Percentiles rank a stretch among this genome's conserved stretches.
Conservation (phyloP, 2,888 invertebrate species). For the Steromphala cineraria region DNA sequence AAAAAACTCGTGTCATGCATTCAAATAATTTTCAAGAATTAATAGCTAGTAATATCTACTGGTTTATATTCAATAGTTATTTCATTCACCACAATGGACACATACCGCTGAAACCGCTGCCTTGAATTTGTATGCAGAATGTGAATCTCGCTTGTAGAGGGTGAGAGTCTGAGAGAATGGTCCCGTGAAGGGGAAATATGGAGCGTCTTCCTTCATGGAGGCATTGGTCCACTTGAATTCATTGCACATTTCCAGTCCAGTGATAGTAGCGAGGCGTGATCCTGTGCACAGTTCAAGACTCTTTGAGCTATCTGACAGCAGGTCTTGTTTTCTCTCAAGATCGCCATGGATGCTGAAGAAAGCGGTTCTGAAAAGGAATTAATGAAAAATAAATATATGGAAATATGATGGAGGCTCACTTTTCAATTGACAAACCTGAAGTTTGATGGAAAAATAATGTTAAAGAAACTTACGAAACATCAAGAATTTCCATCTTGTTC, state of each 20-base stretch:
- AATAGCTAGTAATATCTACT: too few species aligned
- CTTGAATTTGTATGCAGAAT: conserved; percentile 66
- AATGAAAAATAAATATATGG: not conserved
- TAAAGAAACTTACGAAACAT: conserved; percentile 77
- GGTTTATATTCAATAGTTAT: too few species aligned
- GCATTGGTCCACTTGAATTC: conserved; percentile 82
- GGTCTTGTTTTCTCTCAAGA: conserved; percentile 81
- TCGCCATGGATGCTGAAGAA: conserved; percentile 71
- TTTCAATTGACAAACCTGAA: too few species aligned
- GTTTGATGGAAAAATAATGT: too few species aligned
- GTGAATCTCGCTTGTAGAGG: conserved; percentile 67
- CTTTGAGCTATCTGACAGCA: conserved; percentile 80
- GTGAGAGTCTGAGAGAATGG: conserved; percentile 57
- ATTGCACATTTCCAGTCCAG: conserved; percentile 90
- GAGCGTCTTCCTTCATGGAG: conserved; percentile 79
- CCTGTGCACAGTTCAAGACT: conserved; percentile 76
- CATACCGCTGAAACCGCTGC: conserved; percentile 59
- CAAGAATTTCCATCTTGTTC: conserved; percentile 89
- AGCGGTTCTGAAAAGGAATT: conserved; percentile 52
- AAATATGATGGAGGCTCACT: too few species aligned
- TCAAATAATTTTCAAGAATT: too few species aligned
- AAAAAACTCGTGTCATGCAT: too few species aligned
- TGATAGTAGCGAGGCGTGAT: conserved; percentile 81
- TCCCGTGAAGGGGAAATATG: conserved; percentile 69
- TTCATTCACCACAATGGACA: not conserved